Evolutionary conservation across 1,140 invertebrate genomes (phyloP).

Genomic region (Phymorhynchus buccinoides): DNA sequence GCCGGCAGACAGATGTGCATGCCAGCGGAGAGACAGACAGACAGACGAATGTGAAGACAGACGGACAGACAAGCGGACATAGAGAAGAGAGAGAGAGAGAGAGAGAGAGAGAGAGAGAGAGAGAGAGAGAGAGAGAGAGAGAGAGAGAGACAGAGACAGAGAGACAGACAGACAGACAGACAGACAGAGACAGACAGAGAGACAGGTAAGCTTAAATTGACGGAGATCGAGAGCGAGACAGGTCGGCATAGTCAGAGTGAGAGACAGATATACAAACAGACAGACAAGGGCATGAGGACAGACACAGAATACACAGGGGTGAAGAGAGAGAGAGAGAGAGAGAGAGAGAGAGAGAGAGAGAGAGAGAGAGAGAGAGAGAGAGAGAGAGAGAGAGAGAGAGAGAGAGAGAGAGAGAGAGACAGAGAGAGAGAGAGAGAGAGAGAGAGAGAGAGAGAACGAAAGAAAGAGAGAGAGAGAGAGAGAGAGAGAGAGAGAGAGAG

Average conservation of each 20-base stretch:
- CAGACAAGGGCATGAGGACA: no score
- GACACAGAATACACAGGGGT: neutral
- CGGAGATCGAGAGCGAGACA: no score
- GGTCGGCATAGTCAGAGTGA: no score
- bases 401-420: neutral
- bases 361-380: slow-evolving; percentile 9
- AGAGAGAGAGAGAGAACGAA: neutral
- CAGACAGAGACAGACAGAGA: neutral
- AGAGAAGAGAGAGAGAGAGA: no score
- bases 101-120: neutral
- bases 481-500: neutral
- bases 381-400: neutral
- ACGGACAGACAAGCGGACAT: no score
- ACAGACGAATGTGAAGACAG: neutral
- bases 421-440: neutral
- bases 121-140: neutral
- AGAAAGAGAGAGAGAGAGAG: neutral
- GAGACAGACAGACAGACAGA: neutral
- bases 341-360: neutral
- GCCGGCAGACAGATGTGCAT: no score
- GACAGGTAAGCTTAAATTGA: neutral
- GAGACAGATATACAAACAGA: no score
- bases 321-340: neutral
- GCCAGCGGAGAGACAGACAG: neutral
- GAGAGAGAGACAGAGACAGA: neutral